phyloP scores from a whole-genome alignment of 1,140 invertebrate species.

The Agrilus planipennis region DNA sequence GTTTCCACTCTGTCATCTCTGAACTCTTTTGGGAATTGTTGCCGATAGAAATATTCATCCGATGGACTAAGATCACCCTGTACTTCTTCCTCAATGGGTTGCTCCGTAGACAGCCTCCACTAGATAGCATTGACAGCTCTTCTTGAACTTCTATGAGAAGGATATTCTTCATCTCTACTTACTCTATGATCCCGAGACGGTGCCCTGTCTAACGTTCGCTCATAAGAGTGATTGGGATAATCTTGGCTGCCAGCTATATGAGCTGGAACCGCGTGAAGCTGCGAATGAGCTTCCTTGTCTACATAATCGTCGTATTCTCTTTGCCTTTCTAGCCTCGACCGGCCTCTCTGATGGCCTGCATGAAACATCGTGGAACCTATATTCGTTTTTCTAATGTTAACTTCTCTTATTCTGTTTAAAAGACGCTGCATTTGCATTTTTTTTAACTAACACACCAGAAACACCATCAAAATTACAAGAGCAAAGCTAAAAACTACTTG shows the following conservation, averaged over 20 bases:
- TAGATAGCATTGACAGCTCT: constrained; percentile 41
- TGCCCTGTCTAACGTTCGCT: constrained; percentile 19
- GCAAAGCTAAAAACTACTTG: no score
- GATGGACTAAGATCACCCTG: constrained; percentile 27
- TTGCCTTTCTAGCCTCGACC: constrained; percentile 31
- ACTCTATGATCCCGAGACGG: constrained; percentile 23
- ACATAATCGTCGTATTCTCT: constrained; percentile 35
- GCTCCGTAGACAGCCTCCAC: constrained; percentile 36
- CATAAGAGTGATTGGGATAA: constrained; percentile 22
- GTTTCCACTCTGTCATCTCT: constrained; percentile 22
- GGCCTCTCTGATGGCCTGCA: constrained; percentile 23
- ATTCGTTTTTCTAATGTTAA: no score
- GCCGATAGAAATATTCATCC: constrained; percentile 28
- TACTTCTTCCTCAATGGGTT: constrained; percentile 34
- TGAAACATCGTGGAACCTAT: constrained; percentile 20
- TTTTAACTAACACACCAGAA: no score
- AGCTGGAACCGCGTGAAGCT: constrained; percentile 16
- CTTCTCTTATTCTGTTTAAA: no score
- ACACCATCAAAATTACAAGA: no score
- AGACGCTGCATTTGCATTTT: no score
- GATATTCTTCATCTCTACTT: constrained; percentile 35
- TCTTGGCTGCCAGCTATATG: constrained; percentile 24
- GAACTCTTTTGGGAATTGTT: constrained; percentile 30
- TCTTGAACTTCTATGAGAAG: constrained; percentile 37
- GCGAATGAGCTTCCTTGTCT: constrained; percentile 23